Conservation (phyloP, 2,113 vertebrate genomes). For the Balaeniceps rex region DNA sequence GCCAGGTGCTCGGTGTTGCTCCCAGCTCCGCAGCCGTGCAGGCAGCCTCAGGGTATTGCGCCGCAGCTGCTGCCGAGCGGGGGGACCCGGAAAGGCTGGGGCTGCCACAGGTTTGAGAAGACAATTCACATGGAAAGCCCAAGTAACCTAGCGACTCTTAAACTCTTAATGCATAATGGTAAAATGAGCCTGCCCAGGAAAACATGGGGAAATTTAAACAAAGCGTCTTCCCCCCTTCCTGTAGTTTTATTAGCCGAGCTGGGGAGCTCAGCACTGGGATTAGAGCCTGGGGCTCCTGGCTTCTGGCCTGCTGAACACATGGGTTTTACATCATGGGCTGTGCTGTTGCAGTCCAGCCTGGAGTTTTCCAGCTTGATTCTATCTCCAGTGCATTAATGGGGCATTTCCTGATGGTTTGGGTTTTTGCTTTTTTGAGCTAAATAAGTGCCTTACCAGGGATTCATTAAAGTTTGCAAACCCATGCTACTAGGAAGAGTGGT, state of each 20-base stretch:
- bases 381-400: not conserved
- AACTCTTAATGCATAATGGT: not conserved
- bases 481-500: not conserved
- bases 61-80: rapidly evolving
- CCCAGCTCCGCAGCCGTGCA: not conserved
- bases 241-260: not conserved
- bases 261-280: not conserved
- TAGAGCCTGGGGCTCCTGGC: conserved; percentile 21
- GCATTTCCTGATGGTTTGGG: conserved; percentile 1
- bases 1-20: rapidly evolving
- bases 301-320: not conserved
- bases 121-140: not conserved
- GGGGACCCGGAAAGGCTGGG: not conserved
- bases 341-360: not conserved
- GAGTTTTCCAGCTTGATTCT: not conserved
- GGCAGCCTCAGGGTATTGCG: rapidly evolving
- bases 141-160: not conserved
- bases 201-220: not conserved
- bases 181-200: not conserved
- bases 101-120: not conserved
- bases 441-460: not conserved
- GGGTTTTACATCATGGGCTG: not conserved
- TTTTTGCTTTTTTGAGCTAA: not conserved
- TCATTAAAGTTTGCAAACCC: not conserved
- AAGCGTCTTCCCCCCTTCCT: not conserved